phyloP scores from a whole-genome alignment of 2,888 invertebrate genomes.

The Nesidiocoris tenuis region DNA sequence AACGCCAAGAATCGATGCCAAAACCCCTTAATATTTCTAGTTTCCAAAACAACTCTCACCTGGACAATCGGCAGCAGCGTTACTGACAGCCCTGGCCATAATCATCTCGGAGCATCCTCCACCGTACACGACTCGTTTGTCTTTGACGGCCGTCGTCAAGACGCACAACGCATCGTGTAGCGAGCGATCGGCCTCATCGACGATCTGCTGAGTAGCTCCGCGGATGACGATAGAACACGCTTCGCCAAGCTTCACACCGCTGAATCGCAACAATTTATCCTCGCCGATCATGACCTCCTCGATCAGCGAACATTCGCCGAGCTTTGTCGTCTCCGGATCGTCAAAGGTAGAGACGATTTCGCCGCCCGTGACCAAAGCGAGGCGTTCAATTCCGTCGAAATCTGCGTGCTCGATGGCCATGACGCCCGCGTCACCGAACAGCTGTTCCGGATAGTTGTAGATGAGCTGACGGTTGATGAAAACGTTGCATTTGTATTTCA shows the following conservation, averaged over 20 bases:
- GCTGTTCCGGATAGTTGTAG: conserved; percentile 99
- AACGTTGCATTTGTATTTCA: conserved; percentile 92
- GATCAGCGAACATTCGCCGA: conserved; percentile 92
- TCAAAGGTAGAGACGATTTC: conserved; percentile 99
- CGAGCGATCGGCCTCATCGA: conserved; percentile 98
- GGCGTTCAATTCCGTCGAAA: conserved; percentile 96
- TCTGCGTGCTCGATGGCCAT: conserved; percentile 99
- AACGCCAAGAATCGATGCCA: no score
- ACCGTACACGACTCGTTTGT: conserved; percentile 86
- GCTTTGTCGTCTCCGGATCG: conserved; percentile 82
- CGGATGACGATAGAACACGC: conserved; percentile 96
- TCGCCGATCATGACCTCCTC: conserved; percentile 76
- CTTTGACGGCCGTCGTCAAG: conserved; percentile 89
- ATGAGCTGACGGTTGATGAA: conserved; percentile 98
- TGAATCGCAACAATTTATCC: conserved; percentile 90
- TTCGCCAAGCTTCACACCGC: conserved; percentile 90
- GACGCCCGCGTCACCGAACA: conserved; percentile 95
- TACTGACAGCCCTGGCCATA: conserved; percentile 91
- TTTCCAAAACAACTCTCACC: no score
- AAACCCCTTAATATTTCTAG: no score
- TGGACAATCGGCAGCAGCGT: conserved; percentile 79
- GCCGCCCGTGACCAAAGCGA: conserved; percentile 95
- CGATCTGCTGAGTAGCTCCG: conserved; percentile 96
- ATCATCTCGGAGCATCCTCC: conserved; percentile 94
- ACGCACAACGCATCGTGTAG: conserved; percentile 98